Base-by-base conservation (phyloP, 2,888 invertebrate genomes). In the Drosophila hamatofila region DNA sequence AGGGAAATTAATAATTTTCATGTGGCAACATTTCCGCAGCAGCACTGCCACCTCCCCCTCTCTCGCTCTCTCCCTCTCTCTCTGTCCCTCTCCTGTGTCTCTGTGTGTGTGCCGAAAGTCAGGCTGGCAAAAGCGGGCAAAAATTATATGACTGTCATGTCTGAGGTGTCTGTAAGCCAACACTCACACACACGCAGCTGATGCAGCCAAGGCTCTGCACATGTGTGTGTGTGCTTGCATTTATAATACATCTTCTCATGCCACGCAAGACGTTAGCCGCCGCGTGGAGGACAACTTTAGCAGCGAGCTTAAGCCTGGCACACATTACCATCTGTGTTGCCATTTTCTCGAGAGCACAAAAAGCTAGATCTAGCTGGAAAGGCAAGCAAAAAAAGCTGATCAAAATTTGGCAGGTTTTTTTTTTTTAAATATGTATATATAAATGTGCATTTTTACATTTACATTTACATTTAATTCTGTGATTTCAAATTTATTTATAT, bases 1-100 rank as follows among this genome's bases (percentile, higher is more conserved):
- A 52, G 81, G 73, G 74, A 86, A 86, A 84, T 86, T 81, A 86
- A 86, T 86, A 81, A 86, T 81, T 84, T 83, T 76, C 72, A 72
- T 80, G 74, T 72, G 75, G 78, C 78, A 68, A 65, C 58, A 52
- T 48, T 41, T 39, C 48, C 58, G 23, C 55, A 30, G 30, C 33
- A 8, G 7, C 16, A 8, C 18, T 21, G 5, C 11, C n/a, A 7
- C n/a, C n/a, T 37, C n/a, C 46, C 21, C 2, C 8, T 18, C 41
- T 37, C 25, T 1, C 30, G 2, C 42, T 12, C 12, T 5, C 41
- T 14, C 27, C 9, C 18, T 16, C 16, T 14, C 33, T 11, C 11
- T 3, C 11, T 1, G 4, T 12, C 16, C 16, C 37, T 6, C 16
- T 35, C 16, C 16, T 35, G 1, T 16, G 21, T 23, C 4, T n/a